These are phyloP conservation scores for Apistogramma diplotaenia DNA, from an alignment of 2,113 vertebrate genomes.

Conservation along the genomic window DNA sequence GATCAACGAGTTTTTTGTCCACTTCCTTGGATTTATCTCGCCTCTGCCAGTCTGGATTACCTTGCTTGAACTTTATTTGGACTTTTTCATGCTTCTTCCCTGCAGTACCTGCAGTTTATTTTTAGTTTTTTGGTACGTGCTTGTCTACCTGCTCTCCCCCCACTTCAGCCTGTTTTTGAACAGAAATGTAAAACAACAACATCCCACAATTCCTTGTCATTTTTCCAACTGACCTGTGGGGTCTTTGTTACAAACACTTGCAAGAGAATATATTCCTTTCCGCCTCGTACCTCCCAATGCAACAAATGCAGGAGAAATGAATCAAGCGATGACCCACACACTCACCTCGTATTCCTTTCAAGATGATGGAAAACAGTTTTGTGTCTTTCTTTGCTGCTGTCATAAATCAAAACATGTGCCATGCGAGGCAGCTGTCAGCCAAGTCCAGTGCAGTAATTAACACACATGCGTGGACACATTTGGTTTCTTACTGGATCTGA, in stretches of 20 bases:
- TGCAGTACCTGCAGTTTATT: background rate
- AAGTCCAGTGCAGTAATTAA: slow-evolving; percentile 56
- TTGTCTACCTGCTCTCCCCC: background rate
- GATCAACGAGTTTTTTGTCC: too few relatives aligned
- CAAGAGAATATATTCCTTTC: background rate
- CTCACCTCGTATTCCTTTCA: slow-evolving; percentile 16
- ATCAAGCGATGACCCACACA: slow-evolving; percentile 40
- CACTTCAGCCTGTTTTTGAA: background rate
- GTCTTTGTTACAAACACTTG: slow-evolving; percentile 13
- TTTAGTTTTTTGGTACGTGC: background rate
- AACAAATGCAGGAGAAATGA: slow-evolving; percentile 31
- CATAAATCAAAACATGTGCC: slow-evolving; percentile 53
- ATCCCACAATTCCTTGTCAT: background rate
- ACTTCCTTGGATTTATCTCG: background rate
- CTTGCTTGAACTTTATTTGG: background rate
- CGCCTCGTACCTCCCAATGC: background rate
- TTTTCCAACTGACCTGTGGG: background rate
- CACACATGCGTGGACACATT: slow-evolving; percentile 9
- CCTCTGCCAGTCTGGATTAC: background rate
- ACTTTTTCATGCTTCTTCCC: background rate
- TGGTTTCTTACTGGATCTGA: background rate
- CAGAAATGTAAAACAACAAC: background rate
- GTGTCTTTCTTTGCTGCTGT: background rate
- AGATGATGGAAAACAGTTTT: slow-evolving; percentile 29
- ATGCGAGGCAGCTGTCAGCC: slow-evolving; percentile 30